phyloP scores from a whole-genome alignment of 2,888 invertebrate species.

The Epirrhoe tristata region DNA sequence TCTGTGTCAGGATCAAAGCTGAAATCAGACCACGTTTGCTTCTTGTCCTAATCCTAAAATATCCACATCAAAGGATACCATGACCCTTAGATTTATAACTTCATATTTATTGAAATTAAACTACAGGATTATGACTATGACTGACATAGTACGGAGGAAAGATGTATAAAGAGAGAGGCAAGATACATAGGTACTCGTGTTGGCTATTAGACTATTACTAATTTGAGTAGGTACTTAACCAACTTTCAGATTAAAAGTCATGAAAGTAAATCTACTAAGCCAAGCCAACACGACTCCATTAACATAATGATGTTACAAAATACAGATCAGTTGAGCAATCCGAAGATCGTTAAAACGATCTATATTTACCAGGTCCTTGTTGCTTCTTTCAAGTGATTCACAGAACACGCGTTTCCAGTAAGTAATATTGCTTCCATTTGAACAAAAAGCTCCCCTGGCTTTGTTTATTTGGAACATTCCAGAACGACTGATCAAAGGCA shows the following conservation, averaged over 20 bases:
- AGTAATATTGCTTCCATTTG: slow-evolving; percentile 1
- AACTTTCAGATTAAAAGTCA: no score
- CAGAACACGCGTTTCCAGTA: background rate
- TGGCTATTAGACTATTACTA: no score
- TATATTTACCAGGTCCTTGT: background rate
- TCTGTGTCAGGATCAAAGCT: slow-evolving; percentile 25
- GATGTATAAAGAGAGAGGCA: no score
- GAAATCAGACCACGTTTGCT: slow-evolving; percentile 8
- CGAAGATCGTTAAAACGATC: no score
- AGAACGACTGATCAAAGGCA: slow-evolving; percentile 23
- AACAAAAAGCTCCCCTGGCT: slow-evolving; percentile 15
- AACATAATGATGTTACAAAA: no score
- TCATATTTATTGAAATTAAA: background rate
- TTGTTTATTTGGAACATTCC: slow-evolving; percentile 25
- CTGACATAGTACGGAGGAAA: no score
- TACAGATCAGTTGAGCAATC: no score
- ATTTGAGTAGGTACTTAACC: no score
- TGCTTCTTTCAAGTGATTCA: background rate
- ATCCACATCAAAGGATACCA: slow-evolving; percentile 5
- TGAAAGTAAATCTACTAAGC: no score
- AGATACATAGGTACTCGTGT: no score
- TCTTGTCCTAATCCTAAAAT: slow-evolving; percentile 17
- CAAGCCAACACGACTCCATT: no score
- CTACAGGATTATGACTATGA: no score
- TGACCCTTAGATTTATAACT: background rate